Conservation (phyloP, 2,888 invertebrate genomes). For the Nymphalis c-album region DNA sequence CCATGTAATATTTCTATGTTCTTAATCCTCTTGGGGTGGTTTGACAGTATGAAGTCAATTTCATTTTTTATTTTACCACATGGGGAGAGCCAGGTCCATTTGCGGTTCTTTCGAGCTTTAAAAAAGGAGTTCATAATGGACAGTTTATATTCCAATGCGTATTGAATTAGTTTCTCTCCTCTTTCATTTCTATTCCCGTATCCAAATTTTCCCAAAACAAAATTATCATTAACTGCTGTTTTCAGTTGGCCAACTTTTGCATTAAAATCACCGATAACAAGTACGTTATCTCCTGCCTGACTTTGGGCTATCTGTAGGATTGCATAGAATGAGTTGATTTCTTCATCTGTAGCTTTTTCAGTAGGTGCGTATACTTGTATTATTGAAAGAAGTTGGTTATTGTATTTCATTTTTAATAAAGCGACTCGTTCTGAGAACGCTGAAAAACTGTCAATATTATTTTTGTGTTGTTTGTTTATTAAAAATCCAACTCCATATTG, state of each 20-base stretch:
- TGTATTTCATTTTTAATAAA: slow-evolving; percentile 21
- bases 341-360: slow-evolving; percentile 28
- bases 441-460: slow-evolving; percentile 16
- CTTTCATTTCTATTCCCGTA: slow-evolving; percentile 30
- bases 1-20: neutral
- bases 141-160: slow-evolving; percentile 31
- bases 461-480: slow-evolving; percentile 27
- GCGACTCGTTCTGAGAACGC: slow-evolving; percentile 34
- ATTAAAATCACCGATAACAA: slow-evolving; percentile 39
- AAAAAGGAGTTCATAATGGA: slow-evolving; percentile 31
- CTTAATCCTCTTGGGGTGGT: neutral
- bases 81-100: slow-evolving; percentile 11
- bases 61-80: neutral
- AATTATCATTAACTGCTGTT: slow-evolving; percentile 12
- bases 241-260: slow-evolving; percentile 34
- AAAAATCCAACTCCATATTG: slow-evolving; percentile 31
- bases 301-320: slow-evolving; percentile 28
- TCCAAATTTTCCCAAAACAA: slow-evolving; percentile 31
- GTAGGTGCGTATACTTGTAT: slow-evolving; percentile 41
- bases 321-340: slow-evolving; percentile 35
- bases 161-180: slow-evolving; percentile 31
- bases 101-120: slow-evolving; percentile 13
- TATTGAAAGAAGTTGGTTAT: neutral
- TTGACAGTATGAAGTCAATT: neutral
- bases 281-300: slow-evolving; percentile 16